A percentile compares a stretch with the other conserved stretches of the same genome.
Evolutionary conservation across 2,113 vertebrate genomes (phyloP).

Genomic region (Neotragus moschatus): DNA sequence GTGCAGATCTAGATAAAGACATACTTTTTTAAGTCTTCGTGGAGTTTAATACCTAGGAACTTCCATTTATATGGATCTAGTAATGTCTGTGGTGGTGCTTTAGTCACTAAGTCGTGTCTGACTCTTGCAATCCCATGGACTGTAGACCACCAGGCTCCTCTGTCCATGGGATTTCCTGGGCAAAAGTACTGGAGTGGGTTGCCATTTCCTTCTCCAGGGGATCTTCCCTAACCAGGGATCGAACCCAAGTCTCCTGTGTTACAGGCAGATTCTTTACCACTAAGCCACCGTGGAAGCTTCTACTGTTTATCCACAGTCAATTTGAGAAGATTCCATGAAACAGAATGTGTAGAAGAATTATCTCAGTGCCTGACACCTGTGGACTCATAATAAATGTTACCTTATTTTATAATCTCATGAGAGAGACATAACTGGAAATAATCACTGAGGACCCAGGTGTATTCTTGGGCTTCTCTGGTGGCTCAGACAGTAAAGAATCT

Average conservation of each 20-base stretch:
- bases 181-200: background rate
- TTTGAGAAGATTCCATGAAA: slow-evolving; percentile 8
- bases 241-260: background rate
- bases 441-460: slow-evolving; percentile 8
- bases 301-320: background rate
- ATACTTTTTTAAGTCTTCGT: background rate
- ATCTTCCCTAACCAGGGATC: background rate
- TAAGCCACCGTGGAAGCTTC: background rate
- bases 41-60: background rate
- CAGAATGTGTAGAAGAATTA: slow-evolving; percentile 19
- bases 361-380: background rate
- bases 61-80: background rate
- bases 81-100: background rate
- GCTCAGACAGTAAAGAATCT: background rate
- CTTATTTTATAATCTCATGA: slow-evolving; percentile 28
- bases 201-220: background rate
- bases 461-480: background rate
- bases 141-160: background rate
- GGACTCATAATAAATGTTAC: background rate
- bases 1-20: background rate
- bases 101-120: background rate
- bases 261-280: background rate
- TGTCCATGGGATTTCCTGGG: background rate
- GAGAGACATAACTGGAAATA: background rate
- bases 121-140: background rate